A percentile compares a stretch with the other conserved stretches of the same genome.
These are phyloP conservation scores for Actinopyga echinites DNA, from an alignment of 53 echinoderm and acorn worm species.

Conservation along the genomic window DNA sequence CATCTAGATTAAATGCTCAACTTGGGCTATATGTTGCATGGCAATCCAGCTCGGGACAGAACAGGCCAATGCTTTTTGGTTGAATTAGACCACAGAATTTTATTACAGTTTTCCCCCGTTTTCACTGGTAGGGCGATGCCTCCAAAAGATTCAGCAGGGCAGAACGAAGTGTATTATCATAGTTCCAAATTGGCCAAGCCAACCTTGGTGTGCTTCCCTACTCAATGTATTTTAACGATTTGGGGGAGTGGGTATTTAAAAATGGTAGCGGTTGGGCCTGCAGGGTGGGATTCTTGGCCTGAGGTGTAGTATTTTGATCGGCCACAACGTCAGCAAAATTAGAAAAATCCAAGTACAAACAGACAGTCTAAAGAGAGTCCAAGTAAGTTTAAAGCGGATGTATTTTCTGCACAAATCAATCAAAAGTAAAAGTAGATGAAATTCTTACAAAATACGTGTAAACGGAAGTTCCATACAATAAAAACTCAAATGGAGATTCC, in stretches of 20 bases:
- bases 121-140: not conserved
- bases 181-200: slow-evolving; percentile 43
- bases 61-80: slow-evolving; percentile 56
- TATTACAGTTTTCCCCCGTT: slow-evolving; percentile 63
- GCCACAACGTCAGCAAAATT: not conserved
- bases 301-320: too few relatives aligned
- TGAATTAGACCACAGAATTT: slow-evolving; percentile 33
- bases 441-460: too few relatives aligned
- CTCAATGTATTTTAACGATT: not conserved
- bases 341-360: not conserved
- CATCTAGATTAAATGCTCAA: slow-evolving; percentile 55
- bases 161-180: not conserved
- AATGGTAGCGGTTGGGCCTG: too few relatives aligned
- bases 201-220: slow-evolving; percentile 29
- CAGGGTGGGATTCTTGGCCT: too few relatives aligned
- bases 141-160: slow-evolving; percentile 7
- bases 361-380: too few relatives aligned
- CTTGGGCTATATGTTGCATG: slow-evolving; percentile 46
- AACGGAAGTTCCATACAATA: too few relatives aligned
- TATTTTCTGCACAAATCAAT: too few relatives aligned
- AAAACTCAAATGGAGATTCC: too few relatives aligned
- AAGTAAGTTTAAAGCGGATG: too few relatives aligned
- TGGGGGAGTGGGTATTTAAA: too few relatives aligned
- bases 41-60: slow-evolving; percentile 58
- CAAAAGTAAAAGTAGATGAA: too few relatives aligned